phyloP scores from a whole-genome alignment of 2,888 invertebrate species.

The Sicus ferrugineus region DNA sequence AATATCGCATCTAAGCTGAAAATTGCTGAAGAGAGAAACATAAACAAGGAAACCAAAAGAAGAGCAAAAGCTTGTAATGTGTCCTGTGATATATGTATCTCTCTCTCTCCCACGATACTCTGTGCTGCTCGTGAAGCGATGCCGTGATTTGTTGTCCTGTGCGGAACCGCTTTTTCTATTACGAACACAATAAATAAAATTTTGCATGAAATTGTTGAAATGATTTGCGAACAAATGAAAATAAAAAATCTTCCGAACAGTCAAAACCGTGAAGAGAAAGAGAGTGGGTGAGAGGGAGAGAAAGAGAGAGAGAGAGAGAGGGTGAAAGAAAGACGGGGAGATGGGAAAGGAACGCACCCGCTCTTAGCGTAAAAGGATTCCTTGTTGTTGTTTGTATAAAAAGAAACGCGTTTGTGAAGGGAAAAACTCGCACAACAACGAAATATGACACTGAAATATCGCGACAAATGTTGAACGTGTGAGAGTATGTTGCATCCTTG shows the following conservation, averaged over 20 bases:
- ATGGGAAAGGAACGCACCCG: no score
- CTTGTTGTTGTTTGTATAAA: not conserved
- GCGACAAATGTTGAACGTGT: slow-evolving; percentile 38
- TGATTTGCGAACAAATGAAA: slow-evolving; percentile 25
- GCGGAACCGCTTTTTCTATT: not conserved
- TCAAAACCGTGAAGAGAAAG: not conserved
- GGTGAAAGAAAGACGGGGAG: not conserved
- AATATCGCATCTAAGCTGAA: no score
- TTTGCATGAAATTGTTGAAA: slow-evolving; percentile 28
- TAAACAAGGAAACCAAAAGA: no score
- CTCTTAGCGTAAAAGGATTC: no score
- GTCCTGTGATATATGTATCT: no score
- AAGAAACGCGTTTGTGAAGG: not conserved
- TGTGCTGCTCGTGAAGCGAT: no score
- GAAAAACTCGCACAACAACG: slow-evolving; percentile 5
- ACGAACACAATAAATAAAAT: slow-evolving; percentile 1
- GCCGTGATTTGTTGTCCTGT: no score
- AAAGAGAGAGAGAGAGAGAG: no score
- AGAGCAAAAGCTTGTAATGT: no score
- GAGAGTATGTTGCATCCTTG: slow-evolving; percentile 30
- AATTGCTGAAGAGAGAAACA: no score
- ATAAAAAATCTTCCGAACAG: slow-evolving; percentile 9
- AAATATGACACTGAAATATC: slow-evolving; percentile 51
- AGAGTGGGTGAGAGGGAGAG: no score
- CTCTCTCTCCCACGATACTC: no score